Evolutionary conservation across 23 tunicate genomes (phyloP), one percentile per base, ranked within the genome.

Genomic region (Ciona savignyi): DNA sequence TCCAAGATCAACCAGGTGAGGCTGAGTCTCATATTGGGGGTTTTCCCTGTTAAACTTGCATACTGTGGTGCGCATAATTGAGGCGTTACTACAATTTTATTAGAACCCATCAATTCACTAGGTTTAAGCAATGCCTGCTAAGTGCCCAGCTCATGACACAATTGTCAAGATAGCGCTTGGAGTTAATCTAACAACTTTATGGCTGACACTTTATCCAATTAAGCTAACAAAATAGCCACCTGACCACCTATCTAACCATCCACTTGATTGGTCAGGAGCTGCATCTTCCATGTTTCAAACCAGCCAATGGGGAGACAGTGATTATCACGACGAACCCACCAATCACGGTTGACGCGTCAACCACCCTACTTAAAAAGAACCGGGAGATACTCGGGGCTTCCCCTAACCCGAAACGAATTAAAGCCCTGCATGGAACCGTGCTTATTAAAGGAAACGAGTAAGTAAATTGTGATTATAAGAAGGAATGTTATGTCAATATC

Each of bases 221-320:
- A 11, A 49, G 20, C 20, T 49, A 68, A 6, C 56, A 42, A 15
- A 42, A 24, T 64, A 64, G 4, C 6, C 28, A 64, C 4, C 4
- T 64, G 15, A 42, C 56, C 56, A 15, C 15, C 9, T 42, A 6
- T 42, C n/a, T 21, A 64, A 4, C 11, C 21, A 35, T 28, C 35
- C 28, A 35, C 28, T 23, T 34, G 28, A 32, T 68, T 21, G 9
- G 63, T 2, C 34, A 89, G 86, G 99, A 94, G 35, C 70, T 94
- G 62, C 68, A 79, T 35, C 79, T 94, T 21, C 90, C 88, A 9
- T 94, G 99, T 65, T 94, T 61, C 74, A 94, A 87, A 29, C 99
- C 99, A 65, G 99, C 99, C 77, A 94, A 94, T 79, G 99, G 99
- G 23, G 99, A 94, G 66, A 94, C 99, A 1, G 85, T 83, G 60